These are phyloP conservation scores for Caenorhabditis sp. DNA, from an alignment of 2,888 invertebrate species.

Conservation along the genomic window DNA sequence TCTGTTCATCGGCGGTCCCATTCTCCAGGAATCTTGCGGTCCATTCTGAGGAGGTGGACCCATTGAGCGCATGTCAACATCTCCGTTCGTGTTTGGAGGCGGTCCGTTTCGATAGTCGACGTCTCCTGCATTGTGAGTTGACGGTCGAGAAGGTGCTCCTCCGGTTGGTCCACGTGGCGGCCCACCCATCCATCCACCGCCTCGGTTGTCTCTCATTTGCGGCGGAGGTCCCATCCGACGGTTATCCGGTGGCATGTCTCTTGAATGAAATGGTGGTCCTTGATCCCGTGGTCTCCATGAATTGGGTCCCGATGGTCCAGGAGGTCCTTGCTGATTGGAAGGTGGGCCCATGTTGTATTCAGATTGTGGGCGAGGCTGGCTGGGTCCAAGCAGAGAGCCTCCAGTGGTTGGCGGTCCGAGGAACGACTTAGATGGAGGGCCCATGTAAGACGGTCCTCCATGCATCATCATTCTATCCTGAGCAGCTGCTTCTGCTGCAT, in stretches of 20 bases:
- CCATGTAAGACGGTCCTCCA: constrained; percentile 12
- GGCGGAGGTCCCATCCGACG: constrained; percentile 9
- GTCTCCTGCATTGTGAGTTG: constrained; percentile 14
- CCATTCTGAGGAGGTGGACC: constrained; percentile 5
- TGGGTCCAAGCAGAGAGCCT: constrained; percentile 42
- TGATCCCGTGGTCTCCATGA: constrained; percentile 5
- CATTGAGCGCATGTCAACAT: constrained; percentile 42
- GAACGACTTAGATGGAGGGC: constrained; percentile 31
- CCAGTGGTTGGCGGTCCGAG: constrained; percentile 54
- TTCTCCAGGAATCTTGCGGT: constrained; percentile 28
- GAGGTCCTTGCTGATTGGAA: constrained; percentile 20
- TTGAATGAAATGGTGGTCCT: not conserved
- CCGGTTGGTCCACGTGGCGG: constrained; percentile 11
- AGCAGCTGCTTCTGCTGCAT: constrained; percentile 12
- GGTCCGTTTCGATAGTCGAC: constrained; percentile 34
- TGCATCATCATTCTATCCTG: not conserved
- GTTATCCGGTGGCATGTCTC: constrained; percentile 7
- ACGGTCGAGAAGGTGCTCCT: constrained; percentile 17
- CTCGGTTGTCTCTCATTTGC: not conserved
- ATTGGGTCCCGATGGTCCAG: constrained; percentile 3
- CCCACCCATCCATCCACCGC: constrained; percentile 4
- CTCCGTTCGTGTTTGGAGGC: not conserved
- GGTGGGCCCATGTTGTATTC: constrained; percentile 15
- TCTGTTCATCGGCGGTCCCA: constrained; percentile 10
- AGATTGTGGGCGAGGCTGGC: constrained; percentile 34